Evolutionary conservation across 1,140 invertebrate species (phyloP).

Genomic region (Ladona fulva): DNA sequence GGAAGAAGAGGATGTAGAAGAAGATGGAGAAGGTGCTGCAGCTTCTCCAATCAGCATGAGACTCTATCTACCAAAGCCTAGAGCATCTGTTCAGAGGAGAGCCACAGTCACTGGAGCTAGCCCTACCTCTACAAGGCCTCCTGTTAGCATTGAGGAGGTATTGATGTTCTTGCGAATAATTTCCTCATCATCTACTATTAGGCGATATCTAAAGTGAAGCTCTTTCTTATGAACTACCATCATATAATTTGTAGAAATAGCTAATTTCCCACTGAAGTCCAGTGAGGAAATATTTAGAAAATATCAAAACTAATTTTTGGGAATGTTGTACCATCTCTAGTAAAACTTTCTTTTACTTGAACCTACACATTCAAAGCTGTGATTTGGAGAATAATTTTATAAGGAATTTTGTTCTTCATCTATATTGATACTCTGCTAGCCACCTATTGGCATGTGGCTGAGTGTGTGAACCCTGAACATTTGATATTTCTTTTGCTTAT

Average conservation of each 20-base stretch:
- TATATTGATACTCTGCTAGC: too few relatives aligned
- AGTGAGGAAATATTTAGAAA: too few relatives aligned
- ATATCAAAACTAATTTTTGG: too few relatives aligned
- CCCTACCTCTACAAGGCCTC: constrained; percentile 54
- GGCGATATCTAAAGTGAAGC: not conserved
- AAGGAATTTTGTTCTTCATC: not conserved
- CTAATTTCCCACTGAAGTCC: too few relatives aligned
- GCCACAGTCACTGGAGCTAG: constrained; percentile 82
- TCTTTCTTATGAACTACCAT: too few relatives aligned
- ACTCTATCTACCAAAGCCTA: constrained; percentile 65
- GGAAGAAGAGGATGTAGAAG: constrained; percentile 26
- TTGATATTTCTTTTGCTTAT: too few relatives aligned
- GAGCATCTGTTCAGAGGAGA: constrained; percentile 62
- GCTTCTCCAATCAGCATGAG: constrained; percentile 37
- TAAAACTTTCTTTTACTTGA: constrained; percentile 16
- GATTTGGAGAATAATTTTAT: not conserved
- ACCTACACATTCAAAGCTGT: too few relatives aligned
- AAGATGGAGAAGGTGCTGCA: constrained; percentile 26
- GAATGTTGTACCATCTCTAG: not conserved
- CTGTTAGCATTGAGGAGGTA: constrained; percentile 56
- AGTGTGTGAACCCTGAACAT: too few relatives aligned
- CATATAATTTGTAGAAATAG: too few relatives aligned
- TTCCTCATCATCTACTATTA: not conserved
- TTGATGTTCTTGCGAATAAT: not conserved
- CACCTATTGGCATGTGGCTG: not conserved